Evolutionary conservation across 2,797 vertebrate genomes (phyloP), one percentile per base, ranked within the genome.

Genomic region (Hippoglossus hippoglossus): DNA sequence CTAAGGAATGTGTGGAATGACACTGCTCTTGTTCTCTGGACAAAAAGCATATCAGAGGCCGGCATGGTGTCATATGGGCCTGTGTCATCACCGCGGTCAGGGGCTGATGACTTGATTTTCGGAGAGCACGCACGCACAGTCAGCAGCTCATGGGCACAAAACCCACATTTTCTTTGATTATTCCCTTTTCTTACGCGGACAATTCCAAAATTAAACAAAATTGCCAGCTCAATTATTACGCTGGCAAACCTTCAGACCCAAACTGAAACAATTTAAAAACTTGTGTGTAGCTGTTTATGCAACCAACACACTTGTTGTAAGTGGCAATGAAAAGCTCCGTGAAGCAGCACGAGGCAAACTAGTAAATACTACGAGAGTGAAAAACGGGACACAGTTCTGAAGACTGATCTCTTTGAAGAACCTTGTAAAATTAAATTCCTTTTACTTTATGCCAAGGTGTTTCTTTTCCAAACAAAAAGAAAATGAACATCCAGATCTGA

Each of bases 1-100:
- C 76, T 81, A 70, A 92, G 90, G 93, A 93, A 94, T 94, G 90
- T 78, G 77, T 85, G 91, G 93, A 93, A 95, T 92, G 91, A 89
- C 89, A 89, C 88, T 71, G 28, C 86, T 87, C 88, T 86, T 90
- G 83, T 90, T 92, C 84, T 55, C 75, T 55, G 79, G 79, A 89
- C 79, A 84, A 84, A 84, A 89, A 85, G 79, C 84, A 82, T 83
- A 88, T 91, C 87, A 83, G 64, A 87, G 83, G 71, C 82, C 59
- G 77, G 58, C 63, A 50, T 67, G 78, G 82, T 72, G 81, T 82
- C 85, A 83, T 85, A 86, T 72, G 81, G 86, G 79, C 63, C 77
- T 1, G 61, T 91, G 86, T 89, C 91, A 90, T 88, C 87, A 39
- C 87, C 0, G 72, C 13, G 24, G 34, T 68, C 77, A 11, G 22